Conservation (phyloP, 2,888 invertebrate genomes). For the Clepsis dumicolana region DNA sequence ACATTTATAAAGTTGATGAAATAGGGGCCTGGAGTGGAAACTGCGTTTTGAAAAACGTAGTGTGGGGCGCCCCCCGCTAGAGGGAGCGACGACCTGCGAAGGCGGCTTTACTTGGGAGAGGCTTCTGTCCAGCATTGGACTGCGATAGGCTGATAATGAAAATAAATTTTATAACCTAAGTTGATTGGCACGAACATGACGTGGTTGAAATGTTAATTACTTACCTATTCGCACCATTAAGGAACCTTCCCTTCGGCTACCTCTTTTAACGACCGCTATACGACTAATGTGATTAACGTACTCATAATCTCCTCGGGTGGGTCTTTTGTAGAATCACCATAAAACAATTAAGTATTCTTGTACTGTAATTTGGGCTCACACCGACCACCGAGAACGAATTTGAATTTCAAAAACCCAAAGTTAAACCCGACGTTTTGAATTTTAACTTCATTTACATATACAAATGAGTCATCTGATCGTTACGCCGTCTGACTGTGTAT, state of each 20-base stretch:
- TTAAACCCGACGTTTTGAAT: conserved; percentile 63
- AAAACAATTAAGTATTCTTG: conserved; percentile 59
- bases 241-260: conserved; percentile 19
- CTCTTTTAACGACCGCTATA: conserved; percentile 36
- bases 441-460: conserved; percentile 51
- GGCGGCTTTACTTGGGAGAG: too few species aligned
- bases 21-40: too few species aligned
- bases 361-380: conserved; percentile 53
- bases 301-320: conserved; percentile 45
- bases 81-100: too few species aligned
- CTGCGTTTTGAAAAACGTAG: too few species aligned
- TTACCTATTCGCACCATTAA: background rate
- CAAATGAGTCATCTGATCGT: conserved; percentile 71
- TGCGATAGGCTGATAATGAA: too few species aligned
- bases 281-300: conserved; percentile 46
- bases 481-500: conserved; percentile 48
- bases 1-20: too few species aligned
- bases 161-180: too few species aligned
- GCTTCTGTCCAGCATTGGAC: too few species aligned
- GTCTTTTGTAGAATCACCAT: conserved; percentile 46
- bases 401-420: conserved; percentile 60
- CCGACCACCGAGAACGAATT: conserved; percentile 55
- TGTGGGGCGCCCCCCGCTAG: too few species aligned
- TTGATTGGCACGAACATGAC: too few species aligned
- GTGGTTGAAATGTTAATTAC: background rate